Conservation (phyloP, 2,113 vertebrate species). For the Corythornis vintsioides region DNA sequence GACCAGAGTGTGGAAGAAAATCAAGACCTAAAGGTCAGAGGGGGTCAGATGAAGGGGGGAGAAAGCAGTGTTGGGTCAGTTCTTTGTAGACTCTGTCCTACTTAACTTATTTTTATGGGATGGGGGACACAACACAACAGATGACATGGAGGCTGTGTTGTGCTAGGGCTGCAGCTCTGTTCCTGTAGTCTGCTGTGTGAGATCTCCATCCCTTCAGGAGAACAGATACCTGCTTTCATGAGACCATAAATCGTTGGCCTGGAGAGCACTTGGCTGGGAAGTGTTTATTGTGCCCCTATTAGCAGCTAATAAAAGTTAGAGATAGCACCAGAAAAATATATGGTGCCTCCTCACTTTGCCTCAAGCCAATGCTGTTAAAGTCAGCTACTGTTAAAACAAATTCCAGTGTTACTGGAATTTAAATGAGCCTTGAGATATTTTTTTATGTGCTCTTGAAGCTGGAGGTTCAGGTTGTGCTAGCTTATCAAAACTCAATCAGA, state of each 20-base stretch:
- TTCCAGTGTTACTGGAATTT: not conserved
- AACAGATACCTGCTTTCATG: not conserved
- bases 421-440: not conserved
- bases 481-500: not conserved
- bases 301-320: not conserved
- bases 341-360: not conserved
- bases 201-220: not conserved
- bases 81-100: not conserved
- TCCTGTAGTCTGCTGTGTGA: not conserved
- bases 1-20: conserved; percentile 95
- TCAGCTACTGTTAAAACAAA: not conserved
- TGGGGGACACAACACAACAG: rapidly evolving
- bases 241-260: not conserved
- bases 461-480: not conserved
- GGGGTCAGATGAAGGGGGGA: not conserved
- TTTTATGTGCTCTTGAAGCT: not conserved
- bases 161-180: not conserved
- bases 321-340: not conserved
- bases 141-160: not conserved
- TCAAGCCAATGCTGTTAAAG: not conserved
- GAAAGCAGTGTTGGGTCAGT: not conserved
- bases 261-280: not conserved
- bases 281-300: not conserved
- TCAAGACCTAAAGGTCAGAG: conserved; percentile 89
- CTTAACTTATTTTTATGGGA: not conserved